Evolutionary conservation across 2,113 vertebrate species (phyloP).

Genomic region (Bucco capensis): DNA sequence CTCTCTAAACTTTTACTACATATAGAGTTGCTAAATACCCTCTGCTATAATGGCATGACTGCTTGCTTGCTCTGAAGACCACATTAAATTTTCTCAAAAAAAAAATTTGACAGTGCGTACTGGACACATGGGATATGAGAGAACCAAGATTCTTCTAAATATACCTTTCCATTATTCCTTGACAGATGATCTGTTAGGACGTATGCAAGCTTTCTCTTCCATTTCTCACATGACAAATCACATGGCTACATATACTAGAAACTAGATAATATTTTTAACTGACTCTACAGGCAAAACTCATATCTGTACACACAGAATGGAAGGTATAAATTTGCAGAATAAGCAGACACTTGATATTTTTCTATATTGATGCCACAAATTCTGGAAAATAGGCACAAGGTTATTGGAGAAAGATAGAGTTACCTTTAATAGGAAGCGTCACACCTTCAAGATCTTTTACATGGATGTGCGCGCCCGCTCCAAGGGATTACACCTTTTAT

Average conservation of each 20-base stretch:
- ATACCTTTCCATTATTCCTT: neutral
- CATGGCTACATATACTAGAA: neutral
- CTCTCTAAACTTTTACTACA: neutral
- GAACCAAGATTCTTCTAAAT: neutral
- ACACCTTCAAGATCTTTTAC: too few species aligned
- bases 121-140: neutral
- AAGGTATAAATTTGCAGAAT: neutral
- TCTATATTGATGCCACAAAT: too few species aligned
- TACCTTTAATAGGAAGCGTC: too few species aligned
- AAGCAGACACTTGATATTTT: neutral
- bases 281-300: neutral
- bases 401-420: too few species aligned
- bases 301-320: neutral
- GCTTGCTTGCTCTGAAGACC: neutral
- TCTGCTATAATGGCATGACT: neutral
- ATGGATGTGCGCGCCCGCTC: too few species aligned
- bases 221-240: neutral
- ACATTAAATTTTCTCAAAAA: neutral
- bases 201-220: neutral
- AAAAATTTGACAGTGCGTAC: neutral
- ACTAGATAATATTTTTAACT: neutral
- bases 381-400: too few species aligned
- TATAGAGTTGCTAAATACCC: neutral
- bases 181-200: neutral
- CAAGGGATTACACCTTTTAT: too few species aligned